Conservation (phyloP, 2,113 vertebrate species). For the Chloroceryle aenea region DNA sequence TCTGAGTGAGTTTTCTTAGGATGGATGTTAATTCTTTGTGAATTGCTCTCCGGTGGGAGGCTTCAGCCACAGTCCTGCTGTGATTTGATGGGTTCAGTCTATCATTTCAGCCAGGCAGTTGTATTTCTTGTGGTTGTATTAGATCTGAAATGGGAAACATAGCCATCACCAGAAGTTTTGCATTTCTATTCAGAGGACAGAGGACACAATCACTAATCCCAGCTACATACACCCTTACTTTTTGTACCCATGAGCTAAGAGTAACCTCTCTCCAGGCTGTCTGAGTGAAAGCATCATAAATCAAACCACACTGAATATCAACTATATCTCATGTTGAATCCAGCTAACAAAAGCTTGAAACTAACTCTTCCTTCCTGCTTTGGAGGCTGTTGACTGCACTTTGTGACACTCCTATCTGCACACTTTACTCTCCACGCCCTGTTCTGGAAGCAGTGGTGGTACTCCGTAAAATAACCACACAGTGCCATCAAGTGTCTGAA, state of each 20-base stretch:
- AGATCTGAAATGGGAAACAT: slow-evolving; percentile 14
- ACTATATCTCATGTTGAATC: neutral
- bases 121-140: slow-evolving; percentile 9
- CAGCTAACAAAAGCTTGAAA: neutral
- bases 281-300: neutral
- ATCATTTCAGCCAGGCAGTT: slow-evolving; percentile 13
- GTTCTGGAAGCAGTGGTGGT: slow-evolving; percentile 70
- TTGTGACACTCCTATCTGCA: neutral
- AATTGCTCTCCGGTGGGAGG: neutral
- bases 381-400: slow-evolving; percentile 64
- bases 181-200: neutral
- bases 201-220: neutral
- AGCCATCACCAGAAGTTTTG: neutral
- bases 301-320: neutral
- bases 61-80: neutral
- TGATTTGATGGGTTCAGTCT: slow-evolving; percentile 16
- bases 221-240: neutral
- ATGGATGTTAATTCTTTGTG: neutral
- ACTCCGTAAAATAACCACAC: slow-evolving; percentile 60
- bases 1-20: neutral
- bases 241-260: neutral
- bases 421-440: slow-evolving; percentile 67
- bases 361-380: neutral
- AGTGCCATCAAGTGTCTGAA: slow-evolving; percentile 61
- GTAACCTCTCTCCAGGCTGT: neutral